Evolutionary conservation across 2,113 vertebrate species (phyloP), one percentile per base, ranked within the genome.

Genomic region (Amphiprion percula): DNA sequence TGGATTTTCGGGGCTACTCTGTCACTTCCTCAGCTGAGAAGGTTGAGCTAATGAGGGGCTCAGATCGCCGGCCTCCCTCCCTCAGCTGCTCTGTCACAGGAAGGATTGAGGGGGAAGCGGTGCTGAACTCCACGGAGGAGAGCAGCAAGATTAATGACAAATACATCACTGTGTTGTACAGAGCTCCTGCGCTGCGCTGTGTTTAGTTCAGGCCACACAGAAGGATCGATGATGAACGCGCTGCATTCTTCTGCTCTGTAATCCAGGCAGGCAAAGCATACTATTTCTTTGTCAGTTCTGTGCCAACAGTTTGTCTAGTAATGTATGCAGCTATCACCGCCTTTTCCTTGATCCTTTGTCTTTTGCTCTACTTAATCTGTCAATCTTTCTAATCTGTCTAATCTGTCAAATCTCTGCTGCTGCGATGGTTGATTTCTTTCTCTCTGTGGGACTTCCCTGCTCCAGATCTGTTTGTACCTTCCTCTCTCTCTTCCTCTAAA

Each of bases 41-140:
- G 82, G 76, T 78, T 71, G 84, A 89, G 85, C 85, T 94, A 92
- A 93, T 92, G 91, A 94, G 88, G 69, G 76, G 73, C 71, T 77
- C 71, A 70, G 87, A 90, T 86, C 65, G 19, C 63, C 68, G 28
- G 23, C n/a, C 68, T 21, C 26, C 41, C 24, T 9, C 39, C 41
- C 23, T 26, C 60, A 65, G 30, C 41, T 58, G 74, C 79, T 87
- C 82, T 85, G 86, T 91, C 92, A 83, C 68, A 33, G 66, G 37
- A 53, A 21, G 86, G 74, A 90, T 89, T 84, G 84, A 58, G 37
- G 1, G 49, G 10, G 23, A 41, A 67, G 73, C 63, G 17, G 59
- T 65, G 37, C 87, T 83, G 82, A 77, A 79, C 59, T 60, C 59
- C 46, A n/a, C 66, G n/a, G 70, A 63, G 68, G 66, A 47, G 61